These are phyloP conservation scores for Marcusenius ussheri DNA, from an alignment of 2,113 vertebrate genomes.

Conservation along the genomic window DNA sequence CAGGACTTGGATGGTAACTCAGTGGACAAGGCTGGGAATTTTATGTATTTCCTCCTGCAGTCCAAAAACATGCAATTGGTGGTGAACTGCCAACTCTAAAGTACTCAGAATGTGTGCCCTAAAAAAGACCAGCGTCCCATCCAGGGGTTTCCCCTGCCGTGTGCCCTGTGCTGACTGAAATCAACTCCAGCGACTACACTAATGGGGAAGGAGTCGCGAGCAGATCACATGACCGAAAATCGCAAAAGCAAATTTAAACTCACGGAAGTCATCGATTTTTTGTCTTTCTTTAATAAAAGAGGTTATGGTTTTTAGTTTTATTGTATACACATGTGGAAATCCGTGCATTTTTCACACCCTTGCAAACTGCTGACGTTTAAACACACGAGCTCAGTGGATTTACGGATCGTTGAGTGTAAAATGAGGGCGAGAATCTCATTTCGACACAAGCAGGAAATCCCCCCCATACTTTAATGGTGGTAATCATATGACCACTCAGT, in stretches of 20 bases:
- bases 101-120: background rate
- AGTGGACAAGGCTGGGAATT: background rate
- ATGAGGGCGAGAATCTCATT: background rate
- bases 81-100: background rate
- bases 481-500: constrained; percentile 5
- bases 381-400: background rate
- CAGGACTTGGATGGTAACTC: background rate
- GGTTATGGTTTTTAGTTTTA: background rate
- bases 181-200: background rate
- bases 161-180: background rate
- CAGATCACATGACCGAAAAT: constrained; percentile 45
- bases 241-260: background rate
- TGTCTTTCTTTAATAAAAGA: background rate
- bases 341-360: background rate
- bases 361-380: background rate
- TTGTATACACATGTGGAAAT: background rate
- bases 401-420: background rate
- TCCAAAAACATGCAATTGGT: background rate
- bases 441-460: background rate
- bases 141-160: background rate
- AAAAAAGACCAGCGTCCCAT: background rate
- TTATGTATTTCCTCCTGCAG: background rate
- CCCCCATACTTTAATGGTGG: background rate
- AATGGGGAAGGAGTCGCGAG: background rate
- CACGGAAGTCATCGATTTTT: background rate